A percentile compares a stretch with the other conserved stretches of the same genome.
Conservation (phyloP, 2,888 invertebrate species). For the Apamea crenata region DNA sequence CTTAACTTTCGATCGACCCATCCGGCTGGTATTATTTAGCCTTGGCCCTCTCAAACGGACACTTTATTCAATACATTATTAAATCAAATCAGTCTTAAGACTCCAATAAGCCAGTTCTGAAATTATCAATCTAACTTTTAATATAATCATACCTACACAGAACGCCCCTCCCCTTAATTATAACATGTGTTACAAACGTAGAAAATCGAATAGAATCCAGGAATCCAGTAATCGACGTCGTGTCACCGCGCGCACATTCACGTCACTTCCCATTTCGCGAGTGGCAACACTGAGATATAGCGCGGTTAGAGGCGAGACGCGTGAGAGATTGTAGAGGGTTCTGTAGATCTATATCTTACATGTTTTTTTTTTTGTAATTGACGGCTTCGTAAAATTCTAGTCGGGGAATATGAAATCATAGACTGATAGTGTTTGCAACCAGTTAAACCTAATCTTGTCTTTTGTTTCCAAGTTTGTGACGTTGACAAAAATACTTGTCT, state of each 20-base stretch:
- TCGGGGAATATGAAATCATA: not conserved
- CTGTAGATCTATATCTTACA: slow-evolving; percentile 24
- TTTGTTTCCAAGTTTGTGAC: not conserved
- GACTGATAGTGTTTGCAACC: not conserved
- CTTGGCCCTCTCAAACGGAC: not conserved
- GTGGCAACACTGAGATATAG: slow-evolving; percentile 71
- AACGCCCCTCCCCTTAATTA: slow-evolving; percentile 59
- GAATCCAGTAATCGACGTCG: slow-evolving; percentile 77
- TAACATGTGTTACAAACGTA: slow-evolving; percentile 60
- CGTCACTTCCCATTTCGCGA: slow-evolving; percentile 78
- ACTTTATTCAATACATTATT: not conserved
- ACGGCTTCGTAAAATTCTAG: not conserved
- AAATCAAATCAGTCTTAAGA: not conserved
- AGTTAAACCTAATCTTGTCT: not conserved
- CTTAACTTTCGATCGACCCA: not conserved
- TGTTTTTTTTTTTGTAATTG: not conserved
- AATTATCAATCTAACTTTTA: slow-evolving; percentile 12
- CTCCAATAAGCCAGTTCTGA: not conserved
- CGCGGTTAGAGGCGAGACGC: slow-evolving; percentile 8
- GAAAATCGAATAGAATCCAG: slow-evolving; percentile 72
- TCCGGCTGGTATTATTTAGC: not conserved
- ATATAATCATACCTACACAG: not conserved
- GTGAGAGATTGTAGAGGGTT: slow-evolving; percentile 27
- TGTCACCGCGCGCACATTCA: slow-evolving; percentile 74
- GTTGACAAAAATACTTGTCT: not conserved